phyloP scores from a whole-genome alignment of 2,113 vertebrate genomes.

The Carassius carassius region DNA sequence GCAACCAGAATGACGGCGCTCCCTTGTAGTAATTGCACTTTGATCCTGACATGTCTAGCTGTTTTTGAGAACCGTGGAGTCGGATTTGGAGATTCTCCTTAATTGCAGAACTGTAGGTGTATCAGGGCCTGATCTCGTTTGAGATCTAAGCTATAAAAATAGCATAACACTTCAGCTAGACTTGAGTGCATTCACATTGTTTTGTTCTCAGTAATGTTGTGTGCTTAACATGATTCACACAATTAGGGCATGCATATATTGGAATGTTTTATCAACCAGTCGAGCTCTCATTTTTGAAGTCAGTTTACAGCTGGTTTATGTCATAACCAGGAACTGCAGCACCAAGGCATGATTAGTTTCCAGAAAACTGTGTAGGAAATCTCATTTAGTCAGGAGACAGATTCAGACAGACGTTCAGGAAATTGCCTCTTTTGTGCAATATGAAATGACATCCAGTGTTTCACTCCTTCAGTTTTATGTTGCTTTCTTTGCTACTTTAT shows the following conservation, averaged over 20 bases:
- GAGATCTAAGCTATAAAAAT: neutral
- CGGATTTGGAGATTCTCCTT: neutral
- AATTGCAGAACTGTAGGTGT: slow-evolving; percentile 15
- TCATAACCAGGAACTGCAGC: neutral
- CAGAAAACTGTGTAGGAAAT: neutral
- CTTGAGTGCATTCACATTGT: neutral
- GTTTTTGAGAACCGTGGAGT: neutral
- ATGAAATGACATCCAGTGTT: neutral
- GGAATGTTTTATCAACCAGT: too few species aligned
- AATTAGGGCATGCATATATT: neutral
- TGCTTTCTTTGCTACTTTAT: neutral
- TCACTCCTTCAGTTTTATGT: neutral
- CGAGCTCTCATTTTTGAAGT: neutral
- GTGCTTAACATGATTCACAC: neutral
- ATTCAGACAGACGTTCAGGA: neutral
- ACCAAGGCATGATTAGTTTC: neutral
- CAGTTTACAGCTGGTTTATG: neutral
- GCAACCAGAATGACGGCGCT: neutral
- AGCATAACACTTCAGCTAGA: slow-evolving; percentile 5
- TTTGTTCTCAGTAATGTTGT: neutral
- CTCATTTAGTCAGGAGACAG: neutral
- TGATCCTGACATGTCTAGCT: neutral
- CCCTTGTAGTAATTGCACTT: slow-evolving; percentile 3
- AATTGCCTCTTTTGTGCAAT: neutral
- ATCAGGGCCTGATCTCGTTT: neutral